Percentiles rank a stretch among this genome's conserved stretches.
Conservation (phyloP, 2,797 vertebrate genomes). For the Sebastes hubbsi region DNA sequence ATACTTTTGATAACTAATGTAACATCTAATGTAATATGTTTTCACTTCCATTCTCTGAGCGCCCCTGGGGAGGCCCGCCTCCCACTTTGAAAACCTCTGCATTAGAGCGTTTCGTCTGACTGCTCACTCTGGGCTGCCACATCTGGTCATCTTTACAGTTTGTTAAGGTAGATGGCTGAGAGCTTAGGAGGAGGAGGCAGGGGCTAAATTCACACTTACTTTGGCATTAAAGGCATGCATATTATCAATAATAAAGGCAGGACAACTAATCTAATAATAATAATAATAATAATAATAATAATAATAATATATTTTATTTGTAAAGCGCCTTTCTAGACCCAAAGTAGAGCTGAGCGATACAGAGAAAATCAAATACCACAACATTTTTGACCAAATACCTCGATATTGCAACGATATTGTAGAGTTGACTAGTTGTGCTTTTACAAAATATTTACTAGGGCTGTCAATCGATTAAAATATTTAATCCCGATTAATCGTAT, state of each 20-base stretch:
- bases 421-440: too few relatives aligned
- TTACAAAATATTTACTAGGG: too few relatives aligned
- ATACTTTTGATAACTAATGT: neutral
- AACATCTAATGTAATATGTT: neutral
- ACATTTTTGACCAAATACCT: too few relatives aligned
- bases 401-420: too few relatives aligned
- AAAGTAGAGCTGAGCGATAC: too few relatives aligned
- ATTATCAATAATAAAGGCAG: constrained; percentile 28
- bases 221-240: constrained; percentile 35
- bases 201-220: constrained; percentile 33
- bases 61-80: neutral
- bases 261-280: neutral
- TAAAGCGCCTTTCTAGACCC: neutral
- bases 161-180: constrained; percentile 33
- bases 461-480: too few relatives aligned
- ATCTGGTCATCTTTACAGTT: constrained; percentile 32
- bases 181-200: constrained; percentile 31
- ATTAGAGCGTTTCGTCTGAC: constrained; percentile 45
- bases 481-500: too few relatives aligned
- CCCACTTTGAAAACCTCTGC: neutral
- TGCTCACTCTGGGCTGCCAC: constrained; percentile 19
- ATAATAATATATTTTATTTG: neutral
- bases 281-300: too few relatives aligned
- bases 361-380: too few relatives aligned
- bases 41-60: neutral